Conservation (phyloP, 2,113 vertebrate species). For the Cephalopterus ornatus region DNA sequence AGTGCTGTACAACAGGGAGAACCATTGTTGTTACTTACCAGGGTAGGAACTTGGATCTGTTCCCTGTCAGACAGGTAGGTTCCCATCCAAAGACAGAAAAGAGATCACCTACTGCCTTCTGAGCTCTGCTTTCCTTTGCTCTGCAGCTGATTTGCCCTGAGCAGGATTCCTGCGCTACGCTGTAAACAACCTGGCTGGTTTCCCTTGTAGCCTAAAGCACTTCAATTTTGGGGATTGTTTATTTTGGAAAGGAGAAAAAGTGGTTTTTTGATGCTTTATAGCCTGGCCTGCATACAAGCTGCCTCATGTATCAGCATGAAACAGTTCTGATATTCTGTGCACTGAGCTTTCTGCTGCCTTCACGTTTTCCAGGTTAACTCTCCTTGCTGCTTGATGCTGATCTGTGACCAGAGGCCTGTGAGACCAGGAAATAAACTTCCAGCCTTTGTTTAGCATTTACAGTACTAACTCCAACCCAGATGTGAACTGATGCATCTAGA, state of each 20-base stretch:
- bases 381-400: not conserved
- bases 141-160: constrained; percentile 42
- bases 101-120: not conserved
- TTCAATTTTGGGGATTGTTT: not conserved
- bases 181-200: constrained; percentile 11
- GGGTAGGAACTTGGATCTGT: not conserved
- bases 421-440: not conserved
- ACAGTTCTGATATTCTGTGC: not conserved
- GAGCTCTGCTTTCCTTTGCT: constrained; percentile 16
- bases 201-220: constrained; percentile 22
- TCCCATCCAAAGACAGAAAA: not conserved
- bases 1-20: not conserved
- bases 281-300: not conserved
- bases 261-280: not conserved
- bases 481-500: not conserved
- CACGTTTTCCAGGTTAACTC: not conserved
- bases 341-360: not conserved
- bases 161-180: constrained; percentile 40
- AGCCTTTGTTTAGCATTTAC: not conserved
- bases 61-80: not conserved
- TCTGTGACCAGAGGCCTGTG: not conserved
- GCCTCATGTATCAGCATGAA: constrained; percentile 10
- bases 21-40: not conserved
- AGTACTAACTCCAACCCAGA: not conserved
- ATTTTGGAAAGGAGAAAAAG: not conserved